Evolutionary conservation across 2,113 vertebrate species (phyloP).

Genomic region (Sinocyclocheilus grahami): DNA sequence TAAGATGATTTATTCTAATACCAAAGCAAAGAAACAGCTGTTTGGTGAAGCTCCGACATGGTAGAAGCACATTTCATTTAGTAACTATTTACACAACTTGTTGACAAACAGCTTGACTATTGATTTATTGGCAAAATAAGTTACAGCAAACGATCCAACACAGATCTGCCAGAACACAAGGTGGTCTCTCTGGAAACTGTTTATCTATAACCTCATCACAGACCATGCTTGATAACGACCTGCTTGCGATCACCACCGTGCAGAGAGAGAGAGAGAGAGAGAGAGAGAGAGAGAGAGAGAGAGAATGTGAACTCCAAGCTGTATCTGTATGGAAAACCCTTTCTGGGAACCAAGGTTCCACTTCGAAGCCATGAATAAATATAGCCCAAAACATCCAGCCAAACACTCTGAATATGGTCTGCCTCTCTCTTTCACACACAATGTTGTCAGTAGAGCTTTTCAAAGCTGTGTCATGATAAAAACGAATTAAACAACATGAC

Average conservation of each 20-base stretch:
- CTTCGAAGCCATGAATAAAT: conserved; percentile 25
- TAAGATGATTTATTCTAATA: conserved; percentile 1
- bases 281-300: no score
- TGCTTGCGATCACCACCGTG: neutral
- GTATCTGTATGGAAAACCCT: conserved; percentile 37
- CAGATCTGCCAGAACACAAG: conserved; percentile 14
- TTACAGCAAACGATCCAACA: neutral
- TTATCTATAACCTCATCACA: conserved; percentile 28
- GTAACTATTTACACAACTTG: conserved; percentile 34
- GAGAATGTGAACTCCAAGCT: conserved; percentile 7
- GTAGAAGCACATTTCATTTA: neutral
- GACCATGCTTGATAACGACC: conserved; percentile 25
- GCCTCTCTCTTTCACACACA: neutral
- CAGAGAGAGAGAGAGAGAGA: neutral
- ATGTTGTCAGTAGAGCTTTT: neutral
- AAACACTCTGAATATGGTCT: conserved; percentile 32
- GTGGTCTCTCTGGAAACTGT: conserved; percentile 35
- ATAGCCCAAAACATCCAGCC: conserved; percentile 35
- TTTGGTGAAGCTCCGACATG: neutral
- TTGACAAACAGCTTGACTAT: conserved; percentile 31
- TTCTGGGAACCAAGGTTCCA: conserved; percentile 43
- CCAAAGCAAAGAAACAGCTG: conserved; percentile 26
- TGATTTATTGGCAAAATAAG: conserved; percentile 38
- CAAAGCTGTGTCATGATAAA: conserved; percentile 4
- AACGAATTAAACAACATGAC: conserved; percentile 8